Evolutionary conservation across 2,113 vertebrate genomes (phyloP), one percentile per base, ranked within the genome.

Genomic region (Salvelinus namaycush): DNA sequence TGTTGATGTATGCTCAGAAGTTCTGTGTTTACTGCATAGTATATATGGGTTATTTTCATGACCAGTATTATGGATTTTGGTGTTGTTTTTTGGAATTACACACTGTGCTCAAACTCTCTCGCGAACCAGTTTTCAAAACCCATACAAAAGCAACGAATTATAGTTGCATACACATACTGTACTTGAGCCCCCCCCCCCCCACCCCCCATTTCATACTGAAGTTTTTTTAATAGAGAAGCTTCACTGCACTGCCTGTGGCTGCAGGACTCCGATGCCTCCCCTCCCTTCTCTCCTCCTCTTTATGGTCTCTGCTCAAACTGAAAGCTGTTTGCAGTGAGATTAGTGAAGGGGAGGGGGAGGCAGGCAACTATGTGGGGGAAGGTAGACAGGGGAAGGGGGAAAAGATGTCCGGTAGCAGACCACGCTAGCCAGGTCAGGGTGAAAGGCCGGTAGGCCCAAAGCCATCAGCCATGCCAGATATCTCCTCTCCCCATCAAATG

Each of bases 301-400:
- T 90, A 91, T 88, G 91, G 87, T 92, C 90, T 92, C 90, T 94
- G 95, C 93, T 93, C 95, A 95, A 94, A 90, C 92, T 95, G 87
- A 94, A 92, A 89, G 93, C 92, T 92, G 91, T 93, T 96, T 96
- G 95, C 95, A 90, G 79, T 95, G 95, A 95, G 96, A 97, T 97
- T 97, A 96, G 94, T 91, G 90, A 64, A 65, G 27, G 44, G 57
- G 59, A 57, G 68, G 18, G 34, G 68, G 27, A 48, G 26, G 13
- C 20, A 26, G 70, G 87, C 81, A 85, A 83, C 80, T 83, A 83
- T 84, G 79, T 84, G 83, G 20, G 66, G 84, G 81, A 77, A 54
- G 74, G 81, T 76, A 84, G 83, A 78, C 74, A 72, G 69, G 77
- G 22, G 91, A 89, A 87, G 89, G 89, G 69, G 76, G n/a, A 91